A percentile compares a stretch with the other conserved stretches of the same genome.
phyloP scores from a whole-genome alignment of 2,113 vertebrate species.

The Atractosteus spatula region DNA sequence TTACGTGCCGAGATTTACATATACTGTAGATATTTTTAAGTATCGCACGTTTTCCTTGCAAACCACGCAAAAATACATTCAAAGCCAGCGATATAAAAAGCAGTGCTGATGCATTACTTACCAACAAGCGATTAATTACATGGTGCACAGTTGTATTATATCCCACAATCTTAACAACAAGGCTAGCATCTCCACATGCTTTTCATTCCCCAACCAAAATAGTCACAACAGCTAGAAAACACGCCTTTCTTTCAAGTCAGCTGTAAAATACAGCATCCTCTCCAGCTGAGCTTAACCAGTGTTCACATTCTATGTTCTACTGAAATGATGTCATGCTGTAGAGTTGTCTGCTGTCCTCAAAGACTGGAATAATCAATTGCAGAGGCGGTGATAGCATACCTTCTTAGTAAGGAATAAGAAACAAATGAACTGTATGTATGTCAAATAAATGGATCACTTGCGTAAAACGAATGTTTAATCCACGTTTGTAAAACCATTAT shows the following conservation, averaged over 20 bases:
- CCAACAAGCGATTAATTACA: constrained; percentile 8
- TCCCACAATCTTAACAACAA: neutral
- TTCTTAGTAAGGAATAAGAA: too few species aligned
- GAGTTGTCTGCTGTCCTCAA: constrained; percentile 14
- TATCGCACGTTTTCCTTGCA: too few species aligned
- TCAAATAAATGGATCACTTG: too few species aligned
- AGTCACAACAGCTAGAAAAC: constrained; percentile 7
- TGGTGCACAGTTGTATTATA: neutral
- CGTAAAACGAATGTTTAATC: too few species aligned
- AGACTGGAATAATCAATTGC: constrained; percentile 28
- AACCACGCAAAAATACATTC: too few species aligned
- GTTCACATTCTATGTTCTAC: constrained; percentile 18
- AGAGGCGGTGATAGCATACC: constrained; percentile 18
- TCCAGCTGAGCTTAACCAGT: constrained; percentile 5
- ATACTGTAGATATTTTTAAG: too few species aligned
- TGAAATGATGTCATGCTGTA: constrained; percentile 29
- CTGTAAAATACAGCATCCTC: constrained; percentile 17
- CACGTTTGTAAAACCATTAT: too few species aligned
- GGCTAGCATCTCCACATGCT: constrained; percentile 8
- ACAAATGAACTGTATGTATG: too few species aligned
- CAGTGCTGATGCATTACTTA: constrained; percentile 14
- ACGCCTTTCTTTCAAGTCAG: constrained; percentile 15
- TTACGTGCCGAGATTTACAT: too few species aligned
- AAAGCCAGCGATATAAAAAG: neutral
- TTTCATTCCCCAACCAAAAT: constrained; percentile 11